Evolutionary conservation across 2,888 invertebrate genomes (phyloP).

Genomic region (Rotaria socialis): DNA sequence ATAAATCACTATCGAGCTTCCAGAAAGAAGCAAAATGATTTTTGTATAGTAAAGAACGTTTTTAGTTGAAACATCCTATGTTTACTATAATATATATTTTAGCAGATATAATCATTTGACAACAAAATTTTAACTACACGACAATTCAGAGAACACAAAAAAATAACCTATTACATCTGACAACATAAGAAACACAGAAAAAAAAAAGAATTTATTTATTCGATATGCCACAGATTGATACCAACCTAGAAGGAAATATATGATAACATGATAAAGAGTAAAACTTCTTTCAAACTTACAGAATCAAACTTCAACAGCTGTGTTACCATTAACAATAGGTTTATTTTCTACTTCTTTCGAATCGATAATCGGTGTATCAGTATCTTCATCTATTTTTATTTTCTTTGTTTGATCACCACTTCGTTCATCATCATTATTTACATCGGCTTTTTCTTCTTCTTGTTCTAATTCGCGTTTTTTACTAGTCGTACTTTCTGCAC

Average conservation of each 20-base stretch:
- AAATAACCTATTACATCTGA: not conserved
- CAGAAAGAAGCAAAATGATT: no score
- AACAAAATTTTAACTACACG: not conserved
- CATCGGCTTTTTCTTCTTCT: not conserved
- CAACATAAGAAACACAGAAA: not conserved
- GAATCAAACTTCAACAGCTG: not conserved
- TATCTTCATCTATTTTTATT: not conserved
- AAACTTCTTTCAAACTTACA: not conserved
- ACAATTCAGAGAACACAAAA: not conserved
- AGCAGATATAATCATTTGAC: not conserved
- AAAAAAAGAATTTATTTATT: not conserved
- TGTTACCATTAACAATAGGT: not conserved
- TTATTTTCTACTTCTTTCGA: not conserved
- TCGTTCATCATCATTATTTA: not conserved
- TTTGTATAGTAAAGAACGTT: no score
- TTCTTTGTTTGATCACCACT: not conserved
- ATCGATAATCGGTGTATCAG: not conserved
- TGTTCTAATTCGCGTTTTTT: slow-evolving; percentile 16
- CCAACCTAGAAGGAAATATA: not conserved
- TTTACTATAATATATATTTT: not conserved
- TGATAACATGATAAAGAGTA: not conserved
- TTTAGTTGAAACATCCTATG: not conserved
- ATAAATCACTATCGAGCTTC: no score
- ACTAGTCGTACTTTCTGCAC: not conserved
- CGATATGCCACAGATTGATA: not conserved